Evolutionary conservation across 2,797 vertebrate genomes (phyloP), one percentile per base, ranked within the genome.

Genomic region (Myripristis murdjan): DNA sequence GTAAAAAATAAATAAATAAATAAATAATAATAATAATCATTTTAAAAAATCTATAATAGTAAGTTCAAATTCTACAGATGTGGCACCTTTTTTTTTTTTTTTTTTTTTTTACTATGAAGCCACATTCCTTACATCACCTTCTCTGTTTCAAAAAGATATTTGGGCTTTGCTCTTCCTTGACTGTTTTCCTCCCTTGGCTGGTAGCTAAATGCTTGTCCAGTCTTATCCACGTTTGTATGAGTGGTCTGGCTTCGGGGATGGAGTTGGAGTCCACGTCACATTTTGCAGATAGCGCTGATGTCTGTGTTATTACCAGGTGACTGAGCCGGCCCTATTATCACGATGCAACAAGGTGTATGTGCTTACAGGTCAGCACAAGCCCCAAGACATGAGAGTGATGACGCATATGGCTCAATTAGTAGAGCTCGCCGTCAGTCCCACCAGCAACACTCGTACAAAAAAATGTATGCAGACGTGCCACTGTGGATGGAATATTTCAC

Each of bases 281-380:
- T n/a, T 26, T 6, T 14, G 2, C 51, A 18, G 26, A 33, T n/a
- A 16, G 20, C 23, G 14, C 23, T 24, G 28, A 54, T 31, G 28
- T 18, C 28, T n/a, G 8, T 1, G 52, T 54, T 54, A 54, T 54
- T 26, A 54, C 26, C 52, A 54, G 23, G 28, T 54, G 52, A 58
- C 55, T 43, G 35, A 58, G 41, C 33, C 6, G 7, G 37, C 37
- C 12, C 11, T 52, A 2, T 46, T 16, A 18, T 46, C 43, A 28
- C 22, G 26, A 15, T 2, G 49, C 49, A 52, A 52, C 24, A 28
- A 1, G 20, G 22, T 20, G 7, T 24, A 52, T 8, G 18, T 15
- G 23, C 4, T 8, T 14, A 23, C 14, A 23, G 35, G 54, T 41
- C 55, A 43, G 24, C 15, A 24, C 18, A 41, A 14, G 24, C 49